Evolutionary conservation across 2,113 vertebrate genomes (phyloP).

Genomic region (Narcine bancroftii): DNA sequence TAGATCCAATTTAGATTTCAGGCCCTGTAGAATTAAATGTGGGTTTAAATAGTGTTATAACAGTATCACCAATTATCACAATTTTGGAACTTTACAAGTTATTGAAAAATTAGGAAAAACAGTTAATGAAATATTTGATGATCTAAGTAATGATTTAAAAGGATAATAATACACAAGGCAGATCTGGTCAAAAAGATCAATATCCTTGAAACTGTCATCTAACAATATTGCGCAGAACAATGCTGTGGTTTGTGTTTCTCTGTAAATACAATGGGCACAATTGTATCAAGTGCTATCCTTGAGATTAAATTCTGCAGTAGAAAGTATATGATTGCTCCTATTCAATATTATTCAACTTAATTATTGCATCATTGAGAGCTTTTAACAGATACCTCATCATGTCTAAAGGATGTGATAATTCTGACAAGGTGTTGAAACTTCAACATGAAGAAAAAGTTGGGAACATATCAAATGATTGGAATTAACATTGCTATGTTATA

Average conservation of each 20-base stretch:
- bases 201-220: background rate
- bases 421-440: background rate
- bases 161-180: background rate
- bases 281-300: background rate
- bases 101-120: background rate
- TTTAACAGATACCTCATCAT: background rate
- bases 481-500: background rate
- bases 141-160: background rate
- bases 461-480: background rate
- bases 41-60: background rate
- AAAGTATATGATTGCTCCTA: background rate
- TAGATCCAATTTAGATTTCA: conserved; percentile 18
- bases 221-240: background rate
- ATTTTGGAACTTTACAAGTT: background rate
- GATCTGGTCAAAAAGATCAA: conserved; percentile 5
- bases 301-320: conserved; percentile 8
- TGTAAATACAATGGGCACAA: background rate
- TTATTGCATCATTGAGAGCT: background rate
- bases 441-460: background rate
- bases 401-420: background rate
- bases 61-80: background rate
- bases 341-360: background rate
- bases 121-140: background rate
- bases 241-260: background rate
- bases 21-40: conserved; percentile 14